Evolutionary conservation across 2,113 vertebrate genomes (phyloP), one percentile per base, ranked within the genome.

Genomic region (Sigmodon hispidus): DNA sequence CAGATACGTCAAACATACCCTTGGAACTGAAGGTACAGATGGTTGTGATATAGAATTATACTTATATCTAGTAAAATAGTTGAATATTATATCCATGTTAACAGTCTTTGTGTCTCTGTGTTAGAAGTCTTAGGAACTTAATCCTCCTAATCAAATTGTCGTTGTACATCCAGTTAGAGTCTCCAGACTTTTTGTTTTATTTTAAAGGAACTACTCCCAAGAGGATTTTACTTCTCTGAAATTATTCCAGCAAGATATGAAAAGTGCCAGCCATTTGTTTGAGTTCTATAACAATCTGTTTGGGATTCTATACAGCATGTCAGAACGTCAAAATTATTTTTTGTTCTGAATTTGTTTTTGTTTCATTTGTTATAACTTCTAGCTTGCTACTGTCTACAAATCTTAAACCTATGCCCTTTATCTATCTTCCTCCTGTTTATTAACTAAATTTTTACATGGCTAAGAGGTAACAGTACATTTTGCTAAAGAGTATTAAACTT

Each of bases 251-350:
- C n/a, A 48, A 84, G 84, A 75, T 96, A 92, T 87, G 16, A 67
- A 83, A 96, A 73, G 83, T 94, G 84, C 55, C 87, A 91, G 92
- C 94, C 87, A 75, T 81, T 65, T 36, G 65, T 92, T 88, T 79
- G 31, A 89, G 55, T 93, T 95, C 48, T 93, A 3, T 61, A 50
- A 67, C 67, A 50, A 92, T 61, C 89, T 87, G 24, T 80, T 85
- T 95, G 79, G 50, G 26, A 79, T 94, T 86, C 84, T 72, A 26
- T 16, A 69, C 6, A 79, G 61, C 48, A 67, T 72, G 70, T 24
- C 83, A 91, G 80, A 94, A 95, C 55, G 73, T 55, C 77, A 29
- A 52, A 89, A 52, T 26, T 24, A 40, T 83, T 93, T 55, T 34
- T 40, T 29, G 3, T 45, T n/a, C 61, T 91, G 55, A 63, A 95